Conservation (phyloP, 2,888 invertebrate genomes). For the Caenorhabditis doughertyi region DNA sequence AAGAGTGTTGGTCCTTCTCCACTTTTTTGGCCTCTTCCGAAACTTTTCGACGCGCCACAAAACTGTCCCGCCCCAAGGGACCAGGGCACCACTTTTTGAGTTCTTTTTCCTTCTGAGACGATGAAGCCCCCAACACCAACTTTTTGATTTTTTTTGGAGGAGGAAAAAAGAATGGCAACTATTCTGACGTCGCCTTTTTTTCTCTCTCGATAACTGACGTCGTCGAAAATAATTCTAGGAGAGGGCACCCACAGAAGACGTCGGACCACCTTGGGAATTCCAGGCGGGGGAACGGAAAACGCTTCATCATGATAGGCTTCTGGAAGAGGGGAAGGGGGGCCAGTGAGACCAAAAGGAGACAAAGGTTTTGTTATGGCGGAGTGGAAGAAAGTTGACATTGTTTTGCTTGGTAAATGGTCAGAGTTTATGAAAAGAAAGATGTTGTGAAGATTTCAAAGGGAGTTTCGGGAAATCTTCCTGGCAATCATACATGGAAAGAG, state of each 20-base stretch:
- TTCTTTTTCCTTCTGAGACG: background rate
- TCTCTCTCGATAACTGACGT: background rate
- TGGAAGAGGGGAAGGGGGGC: background rate
- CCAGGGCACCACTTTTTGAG: slow-evolving; percentile 4
- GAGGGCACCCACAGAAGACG: too few species aligned
- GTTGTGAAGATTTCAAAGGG: too few species aligned
- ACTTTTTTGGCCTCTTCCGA: background rate
- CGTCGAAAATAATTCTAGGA: slow-evolving; percentile 33
- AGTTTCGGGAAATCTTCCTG: too few species aligned
- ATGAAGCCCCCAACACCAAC: background rate
- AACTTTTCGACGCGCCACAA: background rate
- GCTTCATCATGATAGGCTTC: slow-evolving; percentile 47
- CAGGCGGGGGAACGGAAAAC: slow-evolving; percentile 15
- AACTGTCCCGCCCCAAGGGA: slow-evolving; percentile 8
- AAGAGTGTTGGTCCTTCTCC: slow-evolving; percentile 5
- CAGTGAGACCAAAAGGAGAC: background rate
- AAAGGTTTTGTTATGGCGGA: background rate
- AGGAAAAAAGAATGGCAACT: slow-evolving; percentile 16
- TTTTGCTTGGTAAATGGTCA: too few species aligned
- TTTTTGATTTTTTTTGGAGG: background rate
- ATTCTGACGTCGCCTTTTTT: slow-evolving; percentile 16
- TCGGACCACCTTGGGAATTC: slow-evolving; percentile 41
- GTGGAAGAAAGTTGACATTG: too few species aligned
- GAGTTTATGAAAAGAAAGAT: too few species aligned
- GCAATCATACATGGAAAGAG: too few species aligned